Evolutionary conservation across 2,888 invertebrate genomes (phyloP), one percentile per base, ranked within the genome.

Genomic region (Coleophora deauratella): DNA sequence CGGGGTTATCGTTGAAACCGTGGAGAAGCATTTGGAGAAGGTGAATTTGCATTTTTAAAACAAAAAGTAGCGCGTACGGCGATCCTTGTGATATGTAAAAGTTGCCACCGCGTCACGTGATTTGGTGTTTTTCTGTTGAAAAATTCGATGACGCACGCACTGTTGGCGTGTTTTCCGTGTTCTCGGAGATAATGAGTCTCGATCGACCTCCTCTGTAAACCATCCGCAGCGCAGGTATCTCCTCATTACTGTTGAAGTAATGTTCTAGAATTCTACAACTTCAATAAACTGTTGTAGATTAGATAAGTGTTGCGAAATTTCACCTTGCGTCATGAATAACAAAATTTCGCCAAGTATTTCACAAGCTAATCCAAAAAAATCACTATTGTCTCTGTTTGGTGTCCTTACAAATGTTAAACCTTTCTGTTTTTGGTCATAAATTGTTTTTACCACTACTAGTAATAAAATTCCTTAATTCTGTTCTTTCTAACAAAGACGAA

Each of bases 1-100:
- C 41, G 87, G 91, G 55, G 91, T 92, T 65, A 98, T 99, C 75
- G 98, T 98, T 64, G 91, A 93, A 87, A 95, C 95, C 44, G 97
- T 99, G 78, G 98, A 98, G 88, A 91, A 91, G 76, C 98, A 98
- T 89, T 92, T 99, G 73, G 90, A 92, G 89, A 93, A 96, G 95
- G 98, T 99, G 90, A 89, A 81, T 82, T 82, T 85, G 70, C 65
- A 80, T 79, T 80, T 80, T 82, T 85, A 87, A 81, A 76, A 72
- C 66, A 60, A 59, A 61, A 21, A 21, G 21, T 21, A 21, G 21
- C 6, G 21, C 21, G 21, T 21, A 21, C 21, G 3, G 21, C 21
- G 21, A 6, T 21, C 21, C 21, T 21, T 21, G 21, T 21, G 21
- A 21, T 54, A 58, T 54, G 56, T 57, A 35, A 46, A 41, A 41